A percentile compares a stretch with the other conserved stretches of the same genome.
Conservation (phyloP, 2,113 vertebrate species). For the Notarius quadriscutis region DNA sequence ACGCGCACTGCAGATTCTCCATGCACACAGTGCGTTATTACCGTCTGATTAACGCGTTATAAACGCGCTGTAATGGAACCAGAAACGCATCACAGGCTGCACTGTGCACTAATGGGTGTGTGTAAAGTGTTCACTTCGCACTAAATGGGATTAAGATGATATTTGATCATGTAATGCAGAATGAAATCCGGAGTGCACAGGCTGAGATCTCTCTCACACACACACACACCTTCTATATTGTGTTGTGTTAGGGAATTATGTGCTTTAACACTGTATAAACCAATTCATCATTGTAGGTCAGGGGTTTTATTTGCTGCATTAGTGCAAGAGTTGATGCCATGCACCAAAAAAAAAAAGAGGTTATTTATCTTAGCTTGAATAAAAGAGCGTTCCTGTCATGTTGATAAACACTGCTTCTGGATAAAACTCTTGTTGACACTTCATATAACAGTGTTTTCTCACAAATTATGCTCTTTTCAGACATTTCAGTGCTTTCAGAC, state of each 20-base stretch:
- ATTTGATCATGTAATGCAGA: neutral
- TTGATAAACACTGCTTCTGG: neutral
- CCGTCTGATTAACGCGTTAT: neutral
- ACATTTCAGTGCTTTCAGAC: too few relatives aligned
- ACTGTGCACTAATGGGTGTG: neutral
- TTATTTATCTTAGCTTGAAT: neutral
- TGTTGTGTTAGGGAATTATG: too few relatives aligned
- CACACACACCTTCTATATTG: neutral
- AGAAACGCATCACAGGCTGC: neutral
- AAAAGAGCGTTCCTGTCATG: neutral
- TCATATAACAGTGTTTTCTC: neutral
- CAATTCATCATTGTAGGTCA: neutral
- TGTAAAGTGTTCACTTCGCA: neutral
- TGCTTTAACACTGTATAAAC: neutral
- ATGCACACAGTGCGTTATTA: neutral
- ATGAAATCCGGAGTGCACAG: neutral
- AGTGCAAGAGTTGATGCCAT: neutral
- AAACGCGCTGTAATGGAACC: too few relatives aligned
- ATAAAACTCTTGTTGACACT: neutral
- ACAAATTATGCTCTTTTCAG: neutral
- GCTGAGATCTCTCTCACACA: neutral
- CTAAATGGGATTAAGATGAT: neutral
- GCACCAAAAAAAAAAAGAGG: neutral
- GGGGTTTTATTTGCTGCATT: too few relatives aligned
- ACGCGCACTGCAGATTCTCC: neutral